phyloP scores from a whole-genome alignment of 2,113 vertebrate genomes.

The Microcebus jonahi region DNA sequence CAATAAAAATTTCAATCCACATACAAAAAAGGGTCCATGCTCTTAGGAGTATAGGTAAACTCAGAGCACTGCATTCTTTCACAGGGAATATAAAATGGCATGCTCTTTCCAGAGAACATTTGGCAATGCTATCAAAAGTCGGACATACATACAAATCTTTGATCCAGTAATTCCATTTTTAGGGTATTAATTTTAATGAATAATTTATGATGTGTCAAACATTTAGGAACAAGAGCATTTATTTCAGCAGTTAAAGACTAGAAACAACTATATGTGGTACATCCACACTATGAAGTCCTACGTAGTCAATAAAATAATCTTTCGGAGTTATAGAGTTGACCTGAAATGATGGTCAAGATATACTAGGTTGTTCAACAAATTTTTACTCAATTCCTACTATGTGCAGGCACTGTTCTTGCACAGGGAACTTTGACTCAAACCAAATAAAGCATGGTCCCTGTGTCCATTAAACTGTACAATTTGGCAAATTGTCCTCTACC shows the following conservation, averaged over 20 bases:
- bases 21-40: neutral
- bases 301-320: neutral
- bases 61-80: neutral
- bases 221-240: neutral
- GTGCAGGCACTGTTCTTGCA: neutral
- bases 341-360: neutral
- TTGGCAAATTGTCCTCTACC: neutral
- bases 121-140: neutral
- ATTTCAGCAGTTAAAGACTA: neutral
- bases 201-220: neutral
- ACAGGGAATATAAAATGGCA: neutral
- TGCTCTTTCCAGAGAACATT: neutral
- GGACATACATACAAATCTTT: neutral
- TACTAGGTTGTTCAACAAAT: neutral
- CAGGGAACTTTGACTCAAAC: neutral
- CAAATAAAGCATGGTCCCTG: neutral
- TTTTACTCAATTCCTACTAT: neutral
- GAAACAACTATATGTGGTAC: neutral
- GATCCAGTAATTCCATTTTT: neutral
- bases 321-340: neutral
- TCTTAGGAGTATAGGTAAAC: neutral
- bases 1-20: neutral
- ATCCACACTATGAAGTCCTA: neutral
- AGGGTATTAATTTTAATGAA: neutral
- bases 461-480: neutral